These are phyloP conservation scores for Agelaius phoeniceus DNA, from an alignment of 2,113 vertebrate genomes.

Conservation along the genomic window DNA sequence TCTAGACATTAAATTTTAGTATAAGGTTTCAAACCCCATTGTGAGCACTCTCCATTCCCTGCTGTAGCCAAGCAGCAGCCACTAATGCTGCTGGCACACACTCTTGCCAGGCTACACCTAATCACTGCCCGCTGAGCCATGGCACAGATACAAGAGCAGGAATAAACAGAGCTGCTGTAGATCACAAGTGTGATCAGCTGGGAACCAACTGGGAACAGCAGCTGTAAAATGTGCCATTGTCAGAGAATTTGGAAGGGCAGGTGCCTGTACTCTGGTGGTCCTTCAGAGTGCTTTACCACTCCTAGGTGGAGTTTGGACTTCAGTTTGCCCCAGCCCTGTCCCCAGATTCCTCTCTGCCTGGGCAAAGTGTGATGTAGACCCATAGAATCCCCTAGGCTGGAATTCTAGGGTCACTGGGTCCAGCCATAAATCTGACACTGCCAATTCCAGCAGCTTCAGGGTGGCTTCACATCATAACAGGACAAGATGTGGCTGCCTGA, in stretches of 20 bases:
- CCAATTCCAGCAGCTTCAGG: not conserved
- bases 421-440: not conserved
- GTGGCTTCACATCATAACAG: not conserved
- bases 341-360: not conserved
- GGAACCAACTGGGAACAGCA: not conserved
- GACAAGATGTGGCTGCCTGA: fast-evolving
- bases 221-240: not conserved
- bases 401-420: not conserved
- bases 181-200: not conserved
- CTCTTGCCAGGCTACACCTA: not conserved
- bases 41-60: conserved; percentile 6
- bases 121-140: not conserved
- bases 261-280: not conserved
- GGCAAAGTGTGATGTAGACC: not conserved
- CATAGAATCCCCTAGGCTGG: not conserved
- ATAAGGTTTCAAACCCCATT: conserved; percentile 6
- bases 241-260: not conserved
- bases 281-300: not conserved
- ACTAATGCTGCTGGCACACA: not conserved
- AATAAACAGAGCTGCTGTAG: conserved; percentile 10
- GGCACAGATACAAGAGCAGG: not conserved
- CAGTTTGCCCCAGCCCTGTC: not conserved
- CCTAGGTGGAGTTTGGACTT: not conserved
- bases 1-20: conserved; percentile 15
- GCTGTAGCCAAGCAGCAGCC: not conserved